Evolutionary conservation across 2,797 vertebrate species (phyloP).

Genomic region (Delichon dasypus): DNA sequence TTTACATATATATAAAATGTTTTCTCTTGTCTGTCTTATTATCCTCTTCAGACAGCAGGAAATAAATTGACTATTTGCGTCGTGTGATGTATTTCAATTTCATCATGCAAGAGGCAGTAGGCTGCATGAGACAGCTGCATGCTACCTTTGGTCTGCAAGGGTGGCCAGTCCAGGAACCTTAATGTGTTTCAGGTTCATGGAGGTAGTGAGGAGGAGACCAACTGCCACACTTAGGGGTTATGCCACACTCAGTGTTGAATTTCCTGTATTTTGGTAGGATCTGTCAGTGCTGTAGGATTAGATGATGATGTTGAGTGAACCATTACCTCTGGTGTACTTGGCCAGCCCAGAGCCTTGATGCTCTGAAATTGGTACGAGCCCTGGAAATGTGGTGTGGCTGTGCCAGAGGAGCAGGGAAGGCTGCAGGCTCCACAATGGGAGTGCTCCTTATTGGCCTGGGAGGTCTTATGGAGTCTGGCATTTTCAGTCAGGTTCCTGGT

Average conservation of each 20-base stretch:
- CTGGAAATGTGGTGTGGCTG: not conserved
- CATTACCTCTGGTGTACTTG: not conserved
- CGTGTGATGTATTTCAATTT: not conserved
- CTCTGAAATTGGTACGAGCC: not conserved
- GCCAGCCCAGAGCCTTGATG: not conserved
- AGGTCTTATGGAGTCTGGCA: fast-evolving
- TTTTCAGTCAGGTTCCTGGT: too few species aligned
- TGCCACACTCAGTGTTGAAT: fast-evolving
- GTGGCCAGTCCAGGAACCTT: not conserved
- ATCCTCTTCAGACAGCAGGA: not conserved
- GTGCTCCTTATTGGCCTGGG: not conserved
- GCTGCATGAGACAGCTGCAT: not conserved
- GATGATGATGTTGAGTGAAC: not conserved
- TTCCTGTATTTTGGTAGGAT: not conserved
- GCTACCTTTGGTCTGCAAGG: not conserved
- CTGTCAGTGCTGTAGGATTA: not conserved
- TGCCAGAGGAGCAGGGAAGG: not conserved
- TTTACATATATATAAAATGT: not conserved
- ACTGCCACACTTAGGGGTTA: fast-evolving
- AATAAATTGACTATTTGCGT: not conserved
- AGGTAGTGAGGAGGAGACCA: not conserved
- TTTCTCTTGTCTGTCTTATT: not conserved
- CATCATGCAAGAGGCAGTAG: not conserved
- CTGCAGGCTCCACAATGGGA: fast-evolving
- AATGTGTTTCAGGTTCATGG: fast-evolving